These are phyloP conservation scores for Echiichthys vipera DNA, from an alignment of 2,797 vertebrate genomes.

Conservation along the genomic window DNA sequence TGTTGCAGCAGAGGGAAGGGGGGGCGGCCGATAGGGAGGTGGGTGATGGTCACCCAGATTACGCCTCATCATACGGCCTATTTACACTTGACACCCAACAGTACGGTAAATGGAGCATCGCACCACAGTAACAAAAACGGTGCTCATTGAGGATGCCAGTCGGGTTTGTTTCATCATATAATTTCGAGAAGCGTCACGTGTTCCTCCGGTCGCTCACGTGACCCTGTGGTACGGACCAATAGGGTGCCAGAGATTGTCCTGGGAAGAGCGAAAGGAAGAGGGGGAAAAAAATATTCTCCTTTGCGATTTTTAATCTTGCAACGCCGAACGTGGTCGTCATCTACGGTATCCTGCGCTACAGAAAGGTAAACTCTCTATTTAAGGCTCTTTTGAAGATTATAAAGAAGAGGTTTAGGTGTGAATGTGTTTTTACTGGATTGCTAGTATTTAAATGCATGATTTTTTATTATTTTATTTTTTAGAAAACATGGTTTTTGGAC, in stretches of 20 bases:
- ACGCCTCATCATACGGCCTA: conserved; percentile 76
- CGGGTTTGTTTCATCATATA: conserved; percentile 55
- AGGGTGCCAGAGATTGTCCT: conserved; percentile 77
- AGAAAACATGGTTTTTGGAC: conserved; percentile 1
- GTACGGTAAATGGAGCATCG: conserved; percentile 59
- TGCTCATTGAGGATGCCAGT: conserved; percentile 76
- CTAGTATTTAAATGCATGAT: neutral
- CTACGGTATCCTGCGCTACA: conserved; percentile 57
- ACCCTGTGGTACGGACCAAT: conserved; percentile 87
- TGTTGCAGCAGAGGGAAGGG: conserved; percentile 40
- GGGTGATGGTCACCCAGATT: conserved; percentile 76
- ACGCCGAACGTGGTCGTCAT: conserved; percentile 69
- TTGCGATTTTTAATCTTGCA: conserved; percentile 85
- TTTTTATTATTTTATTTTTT: neutral
- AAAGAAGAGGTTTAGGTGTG: too few species aligned
- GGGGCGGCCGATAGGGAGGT: conserved; percentile 15
- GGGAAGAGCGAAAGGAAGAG: conserved; percentile 76
- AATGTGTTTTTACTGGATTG: neutral
- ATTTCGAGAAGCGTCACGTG: conserved; percentile 87
- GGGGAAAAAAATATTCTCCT: conserved; percentile 76
- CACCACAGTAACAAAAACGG: conserved; percentile 64
- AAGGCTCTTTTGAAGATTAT: neutral
- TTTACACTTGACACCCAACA: conserved; percentile 81
- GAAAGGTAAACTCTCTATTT: conserved; percentile 74
- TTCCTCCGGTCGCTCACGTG: conserved; percentile 85